Base-by-base conservation (phyloP, 2,113 vertebrate species). In the Chroicocephalus ridibundus region DNA sequence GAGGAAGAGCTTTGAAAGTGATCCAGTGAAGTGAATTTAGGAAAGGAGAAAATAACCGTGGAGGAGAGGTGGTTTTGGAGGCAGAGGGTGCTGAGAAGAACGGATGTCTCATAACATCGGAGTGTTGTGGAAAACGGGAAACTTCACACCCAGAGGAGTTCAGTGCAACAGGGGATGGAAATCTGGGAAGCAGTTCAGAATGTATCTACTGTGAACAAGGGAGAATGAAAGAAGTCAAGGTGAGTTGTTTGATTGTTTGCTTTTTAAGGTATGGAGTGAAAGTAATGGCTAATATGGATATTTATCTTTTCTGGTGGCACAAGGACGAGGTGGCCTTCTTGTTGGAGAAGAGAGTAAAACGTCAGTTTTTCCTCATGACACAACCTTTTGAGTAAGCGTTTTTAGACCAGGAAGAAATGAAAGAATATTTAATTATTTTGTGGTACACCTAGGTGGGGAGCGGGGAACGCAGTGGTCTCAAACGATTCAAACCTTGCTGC, bases 131-230 rank as follows among this genome's bases (percentile, higher is more conserved):
- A 71, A 79, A 20, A 51, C 0, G 6, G 13, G 65, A 54, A 77
- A 51, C 36, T 54, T 91, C n/a, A 47, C n/a, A 55, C 32, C 11
- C 32, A 1, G 4, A 80, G 65, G 44, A 68, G 8, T 10, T n/a
- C 0, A 0, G 29, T 44, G 42, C 52, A 60, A 21, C 62, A 49
- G 38, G n/a, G 49, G 36, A 22, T 72, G 49, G 72, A 86, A 69
- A 61, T 40, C 51, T 21, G 29, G 27, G 62, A 71, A 70, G 52
- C 16, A 10, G 79, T 51, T 76, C 72, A 65, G 49, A n/a, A 71
- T 0, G 0, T 27, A 36, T 6, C 51, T 15, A 2, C 47, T 8
- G 10, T 24, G 62, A 80, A 9, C 44, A 60, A 44, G 31, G 16
- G 10, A 62, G 26, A 55, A 21, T 26, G 51, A 34, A 81, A 80